phyloP scores from a whole-genome alignment of 2,113 vertebrate genomes.

The Solea solea region DNA sequence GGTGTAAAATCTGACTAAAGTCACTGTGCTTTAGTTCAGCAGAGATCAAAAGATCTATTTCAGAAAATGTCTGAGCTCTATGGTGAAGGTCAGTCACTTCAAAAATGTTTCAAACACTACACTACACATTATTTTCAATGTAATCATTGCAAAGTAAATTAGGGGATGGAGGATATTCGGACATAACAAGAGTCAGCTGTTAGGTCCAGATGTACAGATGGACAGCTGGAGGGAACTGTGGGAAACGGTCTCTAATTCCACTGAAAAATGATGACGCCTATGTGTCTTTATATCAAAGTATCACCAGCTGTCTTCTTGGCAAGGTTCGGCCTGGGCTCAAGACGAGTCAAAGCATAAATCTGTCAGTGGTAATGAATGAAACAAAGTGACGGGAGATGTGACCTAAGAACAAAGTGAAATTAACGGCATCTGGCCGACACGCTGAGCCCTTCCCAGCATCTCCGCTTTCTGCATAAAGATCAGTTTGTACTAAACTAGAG shows the following conservation, averaged over 20 bases:
- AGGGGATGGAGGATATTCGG: neutral
- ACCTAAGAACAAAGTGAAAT: constrained; percentile 42
- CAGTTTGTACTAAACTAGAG: constrained; percentile 16
- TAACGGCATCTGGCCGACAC: constrained; percentile 32
- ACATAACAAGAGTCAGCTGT: constrained; percentile 15
- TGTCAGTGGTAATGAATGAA: constrained; percentile 55
- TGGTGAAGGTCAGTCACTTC: no score
- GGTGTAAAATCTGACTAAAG: no score
- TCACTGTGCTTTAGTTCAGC: neutral
- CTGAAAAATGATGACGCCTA: constrained; percentile 39
- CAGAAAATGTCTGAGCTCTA: no score
- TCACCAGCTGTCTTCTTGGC: constrained; percentile 50
- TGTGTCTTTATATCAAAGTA: constrained; percentile 49
- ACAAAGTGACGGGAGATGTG: constrained; percentile 48
- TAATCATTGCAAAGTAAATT: neutral
- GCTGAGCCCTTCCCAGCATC: neutral
- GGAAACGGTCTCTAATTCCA: constrained; percentile 11
- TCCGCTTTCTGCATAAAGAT: constrained; percentile 23
- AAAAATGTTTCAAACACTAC: no score
- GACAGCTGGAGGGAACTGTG: constrained; percentile 2
- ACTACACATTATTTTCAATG: neutral
- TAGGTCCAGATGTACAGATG: constrained; percentile 5
- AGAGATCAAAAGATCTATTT: neutral
- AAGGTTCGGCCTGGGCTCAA: constrained; percentile 40
- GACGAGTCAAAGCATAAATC: constrained; percentile 55